These are phyloP conservation scores for Daubentonia madagascariensis DNA, from an alignment of 2,113 vertebrate genomes.

Conservation along the genomic window DNA sequence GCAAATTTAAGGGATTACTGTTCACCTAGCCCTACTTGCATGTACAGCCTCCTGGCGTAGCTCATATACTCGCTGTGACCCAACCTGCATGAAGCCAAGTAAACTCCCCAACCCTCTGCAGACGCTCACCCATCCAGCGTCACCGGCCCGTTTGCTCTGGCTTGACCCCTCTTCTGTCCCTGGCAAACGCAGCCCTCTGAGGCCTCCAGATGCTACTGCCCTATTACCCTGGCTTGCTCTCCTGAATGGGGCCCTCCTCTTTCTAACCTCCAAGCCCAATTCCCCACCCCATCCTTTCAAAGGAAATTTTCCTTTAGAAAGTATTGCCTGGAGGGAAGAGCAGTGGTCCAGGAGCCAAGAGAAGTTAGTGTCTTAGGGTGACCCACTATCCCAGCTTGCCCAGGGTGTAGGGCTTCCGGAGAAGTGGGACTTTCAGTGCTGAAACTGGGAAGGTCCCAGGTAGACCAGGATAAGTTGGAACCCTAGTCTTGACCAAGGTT, in stretches of 20 bases:
- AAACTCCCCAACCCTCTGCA: background rate
- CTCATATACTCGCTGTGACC: background rate
- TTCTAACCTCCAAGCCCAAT: background rate
- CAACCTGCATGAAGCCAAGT: background rate
- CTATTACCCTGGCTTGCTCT: background rate
- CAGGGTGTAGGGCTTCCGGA: background rate
- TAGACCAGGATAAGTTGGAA: background rate
- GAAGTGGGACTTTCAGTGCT: background rate
- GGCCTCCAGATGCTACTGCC: background rate
- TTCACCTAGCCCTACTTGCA: background rate
- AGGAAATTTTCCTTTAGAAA: background rate
- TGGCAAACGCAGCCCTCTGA: background rate
- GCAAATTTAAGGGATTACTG: slow-evolving; percentile 44
- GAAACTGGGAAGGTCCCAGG: background rate
- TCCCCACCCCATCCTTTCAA: background rate
- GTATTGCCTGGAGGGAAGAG: background rate
- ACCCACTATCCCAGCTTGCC: background rate
- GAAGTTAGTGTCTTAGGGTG: background rate
- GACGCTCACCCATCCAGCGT: accelerated
- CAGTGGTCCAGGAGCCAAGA: background rate
- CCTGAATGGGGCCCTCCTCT: background rate
- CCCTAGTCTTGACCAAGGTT: background rate
- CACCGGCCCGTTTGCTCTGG: background rate
- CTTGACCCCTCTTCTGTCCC: background rate
- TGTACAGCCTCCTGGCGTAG: background rate